Conservation (phyloP, 2,797 vertebrate species). For the Smutsia gigantea region DNA sequence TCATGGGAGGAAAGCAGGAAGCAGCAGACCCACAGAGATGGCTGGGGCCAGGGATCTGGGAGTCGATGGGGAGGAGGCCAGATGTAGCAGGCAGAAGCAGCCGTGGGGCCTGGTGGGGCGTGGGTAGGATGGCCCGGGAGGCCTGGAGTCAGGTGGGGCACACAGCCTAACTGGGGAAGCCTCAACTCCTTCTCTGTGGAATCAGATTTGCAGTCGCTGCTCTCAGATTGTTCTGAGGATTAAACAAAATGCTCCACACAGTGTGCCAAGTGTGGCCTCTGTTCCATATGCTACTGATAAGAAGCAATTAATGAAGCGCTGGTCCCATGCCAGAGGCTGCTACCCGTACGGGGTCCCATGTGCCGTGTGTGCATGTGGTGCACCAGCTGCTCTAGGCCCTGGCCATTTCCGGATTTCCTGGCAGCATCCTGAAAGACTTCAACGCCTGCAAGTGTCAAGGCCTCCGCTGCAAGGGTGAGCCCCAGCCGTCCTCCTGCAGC, state of each 20-base stretch:
- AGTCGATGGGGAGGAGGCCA: neutral
- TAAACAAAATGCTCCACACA: neutral
- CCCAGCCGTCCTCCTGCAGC: slow-evolving; percentile 91
- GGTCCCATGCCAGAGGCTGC: no score
- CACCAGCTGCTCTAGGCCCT: no score
- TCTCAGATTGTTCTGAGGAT: neutral
- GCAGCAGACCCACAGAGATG: neutral
- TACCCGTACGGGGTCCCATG: no score
- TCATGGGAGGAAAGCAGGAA: neutral
- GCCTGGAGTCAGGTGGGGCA: fast-evolving
- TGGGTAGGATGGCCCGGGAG: no score
- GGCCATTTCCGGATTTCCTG: neutral
- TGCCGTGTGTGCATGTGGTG: no score
- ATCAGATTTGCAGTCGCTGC: neutral
- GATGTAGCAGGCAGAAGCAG: no score
- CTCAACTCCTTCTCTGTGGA: neutral
- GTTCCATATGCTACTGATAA: no score
- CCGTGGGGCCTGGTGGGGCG: neutral
- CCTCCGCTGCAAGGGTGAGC: slow-evolving; percentile 87
- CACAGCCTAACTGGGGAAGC: neutral
- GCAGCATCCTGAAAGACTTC: slow-evolving; percentile 96
- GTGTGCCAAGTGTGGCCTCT: fast-evolving
- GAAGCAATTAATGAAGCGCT: no score
- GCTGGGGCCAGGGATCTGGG: neutral
- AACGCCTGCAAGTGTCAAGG: slow-evolving; percentile 92